Conservation (phyloP, 2,797 vertebrate species). For the Epinephelus awoara region DNA sequence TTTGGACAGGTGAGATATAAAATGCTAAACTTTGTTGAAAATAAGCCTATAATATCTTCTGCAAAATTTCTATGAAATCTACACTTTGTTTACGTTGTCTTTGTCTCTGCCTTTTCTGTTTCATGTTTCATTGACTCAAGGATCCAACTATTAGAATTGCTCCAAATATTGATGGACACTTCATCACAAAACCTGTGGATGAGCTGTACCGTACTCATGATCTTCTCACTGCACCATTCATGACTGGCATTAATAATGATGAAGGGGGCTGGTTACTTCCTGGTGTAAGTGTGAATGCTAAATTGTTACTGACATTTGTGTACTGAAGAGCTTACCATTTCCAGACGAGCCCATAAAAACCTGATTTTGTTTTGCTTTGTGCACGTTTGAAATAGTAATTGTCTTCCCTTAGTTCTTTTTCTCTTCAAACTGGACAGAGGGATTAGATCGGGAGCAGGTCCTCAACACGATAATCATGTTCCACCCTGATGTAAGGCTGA, state of each 20-base stretch:
- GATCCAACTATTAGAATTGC: not conserved
- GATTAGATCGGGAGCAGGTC: constrained; percentile 70
- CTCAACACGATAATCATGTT: constrained; percentile 10
- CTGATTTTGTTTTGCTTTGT: not conserved
- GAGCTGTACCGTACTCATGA: constrained; percentile 69
- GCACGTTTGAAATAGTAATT: not conserved
- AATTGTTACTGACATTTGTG: not conserved
- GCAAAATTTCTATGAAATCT: not conserved
- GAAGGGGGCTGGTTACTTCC: constrained; percentile 76
- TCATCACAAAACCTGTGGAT: constrained; percentile 70
- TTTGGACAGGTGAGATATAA: constrained; percentile 58
- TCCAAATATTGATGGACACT: constrained; percentile 72
- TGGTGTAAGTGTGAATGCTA: constrained; percentile 65
- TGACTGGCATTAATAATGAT: constrained; percentile 81
- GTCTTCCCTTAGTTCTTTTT: constrained; percentile 59
- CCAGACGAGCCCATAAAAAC: not conserved
- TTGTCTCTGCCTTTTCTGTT: not conserved
- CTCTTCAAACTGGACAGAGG: constrained; percentile 79
- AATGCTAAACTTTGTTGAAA: not conserved
- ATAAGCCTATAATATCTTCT: not conserved
- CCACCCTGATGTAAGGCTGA: constrained; percentile 72
- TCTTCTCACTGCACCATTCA: constrained; percentile 80
- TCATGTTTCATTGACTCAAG: constrained; percentile 51
- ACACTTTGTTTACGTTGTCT: not conserved
- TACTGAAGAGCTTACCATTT: not conserved